These are phyloP conservation scores for Acronicta aceris DNA, from an alignment of 2,888 invertebrate genomes.

Conservation along the genomic window DNA sequence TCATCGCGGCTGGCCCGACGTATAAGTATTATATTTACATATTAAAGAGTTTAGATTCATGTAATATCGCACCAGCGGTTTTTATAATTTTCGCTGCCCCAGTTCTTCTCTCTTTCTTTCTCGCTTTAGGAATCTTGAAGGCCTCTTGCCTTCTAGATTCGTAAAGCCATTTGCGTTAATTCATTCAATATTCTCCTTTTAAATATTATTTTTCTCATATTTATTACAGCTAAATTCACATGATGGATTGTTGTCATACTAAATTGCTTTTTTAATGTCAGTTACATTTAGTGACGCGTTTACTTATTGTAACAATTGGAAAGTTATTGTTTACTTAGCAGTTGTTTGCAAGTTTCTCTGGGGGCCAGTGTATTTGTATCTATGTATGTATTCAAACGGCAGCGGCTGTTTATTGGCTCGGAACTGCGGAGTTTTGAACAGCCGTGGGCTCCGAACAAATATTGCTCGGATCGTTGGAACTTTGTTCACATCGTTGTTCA, in stretches of 20 bases:
- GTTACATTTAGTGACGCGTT: conserved; percentile 23
- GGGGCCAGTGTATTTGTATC: conserved; percentile 33
- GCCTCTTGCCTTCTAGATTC: conserved; percentile 56
- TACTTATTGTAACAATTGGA: conserved; percentile 20
- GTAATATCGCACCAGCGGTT: conserved; percentile 63
- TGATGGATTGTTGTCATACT: conserved; percentile 17
- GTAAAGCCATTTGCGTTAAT: conserved; percentile 57
- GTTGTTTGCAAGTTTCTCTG: conserved; percentile 30
- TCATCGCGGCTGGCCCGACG: conserved; percentile 61
- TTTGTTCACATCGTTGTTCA: conserved; percentile 76
- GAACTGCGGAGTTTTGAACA: conserved; percentile 68
- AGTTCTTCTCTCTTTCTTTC: too few species aligned
- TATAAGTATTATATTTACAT: conserved; percentile 74
- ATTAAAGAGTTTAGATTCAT: conserved; percentile 66
- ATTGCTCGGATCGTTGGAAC: conserved; percentile 74
- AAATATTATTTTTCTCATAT: conserved; percentile 20
- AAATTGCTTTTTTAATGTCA: conserved; percentile 15
- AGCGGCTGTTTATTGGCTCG: conserved; percentile 74
- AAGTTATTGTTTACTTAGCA: conserved; percentile 46
- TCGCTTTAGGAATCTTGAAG: too few species aligned
- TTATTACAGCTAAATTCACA: conserved; percentile 18
- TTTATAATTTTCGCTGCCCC: conserved; percentile 62
- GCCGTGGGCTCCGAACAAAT: conserved; percentile 69
- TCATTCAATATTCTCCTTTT: conserved; percentile 35
- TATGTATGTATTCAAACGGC: conserved; percentile 51